These are phyloP conservation scores for Scalopus aquaticus DNA, from an alignment of 2,113 vertebrate species.

Conservation along the genomic window DNA sequence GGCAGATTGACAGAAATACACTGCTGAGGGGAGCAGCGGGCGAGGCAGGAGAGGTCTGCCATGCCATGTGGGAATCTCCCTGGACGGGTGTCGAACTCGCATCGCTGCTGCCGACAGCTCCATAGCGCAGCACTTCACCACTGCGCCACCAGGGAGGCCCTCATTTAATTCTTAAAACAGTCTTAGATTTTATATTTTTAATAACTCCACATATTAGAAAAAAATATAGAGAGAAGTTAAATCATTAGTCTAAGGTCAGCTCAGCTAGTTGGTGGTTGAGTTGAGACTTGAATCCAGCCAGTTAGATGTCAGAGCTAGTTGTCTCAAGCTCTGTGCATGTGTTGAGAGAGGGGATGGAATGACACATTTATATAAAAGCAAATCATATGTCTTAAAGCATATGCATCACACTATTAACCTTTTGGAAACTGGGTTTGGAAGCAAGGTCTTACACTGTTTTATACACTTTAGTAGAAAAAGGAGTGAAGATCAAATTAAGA, in stretches of 20 bases:
- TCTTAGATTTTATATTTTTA: neutral
- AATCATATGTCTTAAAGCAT: neutral
- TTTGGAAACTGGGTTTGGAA: neutral
- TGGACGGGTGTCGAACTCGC: no score
- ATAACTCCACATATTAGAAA: neutral
- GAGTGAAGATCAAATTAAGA: neutral
- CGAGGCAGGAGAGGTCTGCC: no score
- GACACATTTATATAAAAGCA: neutral
- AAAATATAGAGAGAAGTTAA: neutral
- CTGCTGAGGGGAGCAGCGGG: no score
- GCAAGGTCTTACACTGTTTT: neutral
- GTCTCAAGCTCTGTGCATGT: neutral
- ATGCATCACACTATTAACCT: neutral
- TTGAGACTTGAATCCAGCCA: neutral
- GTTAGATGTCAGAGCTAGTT: neutral
- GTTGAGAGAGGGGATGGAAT: neutral
- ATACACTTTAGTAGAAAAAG: neutral
- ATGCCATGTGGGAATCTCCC: no score
- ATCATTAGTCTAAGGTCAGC: neutral
- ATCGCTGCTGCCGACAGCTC: no score
- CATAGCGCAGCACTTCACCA: no score
- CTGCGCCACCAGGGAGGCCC: no score
- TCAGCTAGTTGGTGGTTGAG: neutral
- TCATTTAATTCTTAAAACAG: conserved; percentile 25
- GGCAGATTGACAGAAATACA: no score